Conservation (phyloP, 2,797 vertebrate species). For the Cichlasoma orientale region DNA sequence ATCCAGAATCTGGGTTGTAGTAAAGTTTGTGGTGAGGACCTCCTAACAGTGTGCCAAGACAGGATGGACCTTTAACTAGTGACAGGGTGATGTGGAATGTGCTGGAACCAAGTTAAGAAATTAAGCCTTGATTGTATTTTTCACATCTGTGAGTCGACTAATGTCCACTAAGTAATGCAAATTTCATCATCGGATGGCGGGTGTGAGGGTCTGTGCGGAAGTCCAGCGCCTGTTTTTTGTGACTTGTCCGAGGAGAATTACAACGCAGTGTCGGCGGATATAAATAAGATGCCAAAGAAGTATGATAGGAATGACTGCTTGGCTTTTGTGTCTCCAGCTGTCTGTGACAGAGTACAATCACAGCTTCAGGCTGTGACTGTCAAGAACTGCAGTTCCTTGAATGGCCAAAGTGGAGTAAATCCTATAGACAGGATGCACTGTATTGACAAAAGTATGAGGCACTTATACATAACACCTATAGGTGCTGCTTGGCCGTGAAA, state of each 20-base stretch:
- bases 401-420: neutral
- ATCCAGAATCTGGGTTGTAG: neutral
- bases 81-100: neutral
- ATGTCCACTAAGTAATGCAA: neutral
- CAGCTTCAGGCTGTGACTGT: neutral
- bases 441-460: neutral
- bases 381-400: neutral
- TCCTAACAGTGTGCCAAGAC: neutral
- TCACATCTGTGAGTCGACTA: neutral
- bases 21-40: neutral
- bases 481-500: neutral
- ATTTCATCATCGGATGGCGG: neutral
- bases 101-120: neutral
- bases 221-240: neutral
- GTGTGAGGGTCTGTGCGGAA: neutral
- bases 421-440: neutral
- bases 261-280: neutral
- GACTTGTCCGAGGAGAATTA: neutral
- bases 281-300: neutral
- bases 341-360: neutral
- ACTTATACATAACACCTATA: neutral
- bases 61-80: neutral
- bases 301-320: neutral
- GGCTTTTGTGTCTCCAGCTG: neutral
- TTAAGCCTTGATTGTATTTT: neutral